Base-by-base conservation (phyloP, 1,140 invertebrate species). In the Plutomurus gul region DNA sequence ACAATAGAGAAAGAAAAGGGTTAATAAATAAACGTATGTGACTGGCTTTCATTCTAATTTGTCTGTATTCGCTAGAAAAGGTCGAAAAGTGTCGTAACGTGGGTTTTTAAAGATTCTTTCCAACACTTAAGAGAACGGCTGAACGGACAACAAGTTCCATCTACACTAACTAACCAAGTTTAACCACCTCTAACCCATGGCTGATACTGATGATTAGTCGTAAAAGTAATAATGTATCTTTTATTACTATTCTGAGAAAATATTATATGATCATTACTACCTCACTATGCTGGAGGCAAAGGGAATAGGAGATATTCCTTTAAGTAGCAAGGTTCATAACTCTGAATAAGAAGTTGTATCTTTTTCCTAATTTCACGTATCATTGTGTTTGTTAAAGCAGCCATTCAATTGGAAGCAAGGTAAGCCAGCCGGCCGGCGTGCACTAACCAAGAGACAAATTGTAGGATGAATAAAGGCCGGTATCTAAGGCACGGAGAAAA, bases 341-440 rank as follows among this genome's bases (percentile, higher is more conserved):
- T n/a, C n/a, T n/a, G n/a, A n/a, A n/a, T n/a, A n/a, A n/a, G n/a
- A 56, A 56, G 51, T 56, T 56, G 51, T 56, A 56, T 65, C 56
- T 16, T 65, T 30, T 65, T 33, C 56, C 36, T 65, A 65, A 65
- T 65, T 65, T 13, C 56, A 36, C 36, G 56, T 65, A 65, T 65
- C 56, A 65, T 65, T 65, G 56, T 65, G 27, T 65, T 65, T 65
- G 27, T 65, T 65, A 65, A 65, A 65, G 56, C 22, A 65, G 56
- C 13, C 56, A 65, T n/a, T n/a, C n/a, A n/a, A n/a, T n/a, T n/a
- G n/a, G n/a, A n/a, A 43, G 39, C 11, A 33, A 49, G 16, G 56
- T 3, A 65, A 36, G 16, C 22, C 16, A 22, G 11, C 56, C 56
- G 13, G 56, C 56, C 56, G 56, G 56, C 27, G 27, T 65, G 25